Percentiles rank a stretch among this genome's conserved stretches.
Conservation (phyloP, 2,888 invertebrate genomes). For the Drosophila anomalata region DNA sequence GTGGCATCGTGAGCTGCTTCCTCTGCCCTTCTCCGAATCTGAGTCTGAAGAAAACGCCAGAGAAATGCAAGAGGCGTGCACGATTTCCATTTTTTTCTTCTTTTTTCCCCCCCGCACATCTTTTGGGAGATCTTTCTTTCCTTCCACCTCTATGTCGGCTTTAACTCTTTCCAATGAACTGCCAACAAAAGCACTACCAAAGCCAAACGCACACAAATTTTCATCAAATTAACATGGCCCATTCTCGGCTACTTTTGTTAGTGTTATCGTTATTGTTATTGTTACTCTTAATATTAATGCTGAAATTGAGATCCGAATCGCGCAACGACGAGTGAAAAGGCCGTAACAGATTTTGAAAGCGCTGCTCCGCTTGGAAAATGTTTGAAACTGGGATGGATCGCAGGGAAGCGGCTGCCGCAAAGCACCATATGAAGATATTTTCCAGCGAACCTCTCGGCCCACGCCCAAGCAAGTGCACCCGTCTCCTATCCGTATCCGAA, state of each 20-base stretch:
- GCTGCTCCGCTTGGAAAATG: conserved; percentile 19
- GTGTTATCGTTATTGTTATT: conserved; percentile 34
- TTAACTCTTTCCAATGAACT: conserved; percentile 55
- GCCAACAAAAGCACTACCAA: conserved; percentile 67
- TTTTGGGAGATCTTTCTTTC: neutral
- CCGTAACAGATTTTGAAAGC: conserved; percentile 44
- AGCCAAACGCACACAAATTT: conserved; percentile 58
- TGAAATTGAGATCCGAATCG: conserved; percentile 45
- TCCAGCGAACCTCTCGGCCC: conserved; percentile 24
- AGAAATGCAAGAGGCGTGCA: conserved; percentile 56
- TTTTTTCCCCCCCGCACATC: neutral
- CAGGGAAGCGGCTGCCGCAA: conserved; percentile 18
- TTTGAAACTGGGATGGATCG: neutral
- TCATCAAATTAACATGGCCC: conserved; percentile 77
- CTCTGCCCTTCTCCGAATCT: conserved; percentile 37
- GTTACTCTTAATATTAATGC: conserved; percentile 31
- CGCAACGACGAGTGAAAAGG: conserved; percentile 46
- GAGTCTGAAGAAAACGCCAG: conserved; percentile 30
- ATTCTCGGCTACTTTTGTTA: conserved; percentile 32
- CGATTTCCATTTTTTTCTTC: conserved; percentile 70
- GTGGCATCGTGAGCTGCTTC: conserved; percentile 66
- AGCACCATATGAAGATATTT: conserved; percentile 50
- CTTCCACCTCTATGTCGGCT: conserved; percentile 50
- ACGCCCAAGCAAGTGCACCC: conserved; percentile 40
- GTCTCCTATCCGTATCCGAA: neutral